Percentiles rank a stretch among this genome's conserved stretches.
Evolutionary conservation across 2,888 invertebrate genomes (phyloP).

Genomic region (Oithona nana): DNA sequence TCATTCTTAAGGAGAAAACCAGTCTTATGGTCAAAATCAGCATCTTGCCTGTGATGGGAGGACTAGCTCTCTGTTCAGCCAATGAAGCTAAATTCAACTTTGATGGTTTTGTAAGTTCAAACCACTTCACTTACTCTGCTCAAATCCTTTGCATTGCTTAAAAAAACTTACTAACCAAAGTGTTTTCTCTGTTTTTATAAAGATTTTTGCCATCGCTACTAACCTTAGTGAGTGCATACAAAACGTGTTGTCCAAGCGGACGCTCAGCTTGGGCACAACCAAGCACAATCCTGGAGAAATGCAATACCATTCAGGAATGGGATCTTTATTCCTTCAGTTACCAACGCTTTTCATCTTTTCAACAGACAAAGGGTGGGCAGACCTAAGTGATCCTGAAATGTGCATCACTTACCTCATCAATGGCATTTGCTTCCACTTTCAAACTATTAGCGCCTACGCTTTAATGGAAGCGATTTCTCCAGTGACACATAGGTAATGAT

Average conservation of each 20-base stretch:
- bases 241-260: slow-evolving; percentile 48
- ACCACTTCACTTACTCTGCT: too few relatives aligned
- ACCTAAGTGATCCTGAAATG: slow-evolving; percentile 31
- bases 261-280: background rate
- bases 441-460: slow-evolving; percentile 57
- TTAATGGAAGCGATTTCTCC: slow-evolving; percentile 60
- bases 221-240: slow-evolving; percentile 59
- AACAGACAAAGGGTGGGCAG: slow-evolving; percentile 35
- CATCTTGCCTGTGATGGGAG: slow-evolving; percentile 54
- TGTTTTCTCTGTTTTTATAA: too few relatives aligned
- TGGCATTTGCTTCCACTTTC: slow-evolving; percentile 56
- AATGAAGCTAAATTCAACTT: slow-evolving; percentile 55
- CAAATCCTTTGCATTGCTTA: too few relatives aligned
- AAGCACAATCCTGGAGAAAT: slow-evolving; percentile 47
- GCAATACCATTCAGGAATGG: slow-evolving; percentile 55
- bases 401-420: slow-evolving; percentile 43
- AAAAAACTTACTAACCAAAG: too few relatives aligned
- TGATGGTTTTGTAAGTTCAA: slow-evolving; percentile 48
- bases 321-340: slow-evolving; percentile 49
- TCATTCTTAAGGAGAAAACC: too few relatives aligned
- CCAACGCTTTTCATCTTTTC: slow-evolving; percentile 40
- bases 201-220: slow-evolving; percentile 52
- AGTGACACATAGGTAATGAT: slow-evolving; percentile 47
- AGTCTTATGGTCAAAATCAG: slow-evolving; percentile 47
- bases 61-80: slow-evolving; percentile 51